Base-by-base conservation (phyloP, 1,140 invertebrate species). In the Pinna nobilis region DNA sequence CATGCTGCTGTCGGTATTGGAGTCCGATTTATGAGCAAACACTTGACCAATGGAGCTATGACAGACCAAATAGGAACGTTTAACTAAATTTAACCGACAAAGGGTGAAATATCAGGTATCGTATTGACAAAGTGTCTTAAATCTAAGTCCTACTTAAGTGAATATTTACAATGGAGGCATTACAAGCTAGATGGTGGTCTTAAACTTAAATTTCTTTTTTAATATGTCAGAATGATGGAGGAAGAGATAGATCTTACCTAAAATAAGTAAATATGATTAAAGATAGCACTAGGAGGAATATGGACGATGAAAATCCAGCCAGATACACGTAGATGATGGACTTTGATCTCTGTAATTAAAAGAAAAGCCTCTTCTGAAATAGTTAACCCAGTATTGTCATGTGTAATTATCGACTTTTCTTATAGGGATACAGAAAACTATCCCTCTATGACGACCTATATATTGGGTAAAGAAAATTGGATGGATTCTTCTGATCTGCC, bases 261-360 rank as follows among this genome's bases (percentile, higher is more conserved):
- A 37, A 41, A 11, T n/a, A n/a, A 6, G 32, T 23, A 13, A 47
- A 63, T 11, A 63, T 25, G 3, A 25, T 41, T 28, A 63, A 3
- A 20, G 41, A 25, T 5, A 63, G 2, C 4, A 44, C 6, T 15
- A 47, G 41, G 18, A 63, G 60, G 6, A 63, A 25, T 13, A 63
- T 95, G 59, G 96, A 97, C 81, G 96, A 92, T 77, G 92, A 91
- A 89, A 97, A 97, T 72, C 96, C 96, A 37, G 92, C 90, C 83
- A 95, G 93, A 88, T 96, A 95, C 64, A 97, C 92, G 15, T 92
- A 90, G 2, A 28, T 41, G 39, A 63, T 13, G 5, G 30, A 37
- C 23, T 47, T 63, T 6, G 30, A n/a, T 25, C 41, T 47, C 60
- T 63, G 60, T 20, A 59, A 18, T 3, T 9, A 2, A 59, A 65